These are phyloP conservation scores for Vombatus ursinus DNA, from an alignment of 2,113 vertebrate species.

Conservation along the genomic window DNA sequence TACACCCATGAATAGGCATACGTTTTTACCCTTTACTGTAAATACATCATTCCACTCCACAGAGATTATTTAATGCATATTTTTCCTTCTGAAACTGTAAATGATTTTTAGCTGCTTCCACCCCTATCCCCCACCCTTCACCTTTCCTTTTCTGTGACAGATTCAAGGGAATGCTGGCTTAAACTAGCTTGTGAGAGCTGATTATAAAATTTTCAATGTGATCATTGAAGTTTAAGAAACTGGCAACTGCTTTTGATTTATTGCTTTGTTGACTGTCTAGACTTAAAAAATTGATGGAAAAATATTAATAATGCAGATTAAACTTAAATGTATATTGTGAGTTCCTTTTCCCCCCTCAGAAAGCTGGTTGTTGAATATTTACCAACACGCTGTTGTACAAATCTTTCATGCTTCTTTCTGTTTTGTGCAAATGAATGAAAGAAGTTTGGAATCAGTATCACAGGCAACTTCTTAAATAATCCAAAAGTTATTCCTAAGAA, in stretches of 20 bases:
- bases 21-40: not conserved
- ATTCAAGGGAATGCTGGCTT: not conserved
- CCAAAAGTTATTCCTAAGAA: conserved; percentile 6
- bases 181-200: not conserved
- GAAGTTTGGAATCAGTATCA: conserved; percentile 29
- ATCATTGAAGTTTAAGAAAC: not conserved
- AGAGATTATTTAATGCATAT: not conserved
- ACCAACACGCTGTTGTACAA: not conserved
- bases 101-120: not conserved
- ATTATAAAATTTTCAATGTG: not conserved
- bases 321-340: not conserved
- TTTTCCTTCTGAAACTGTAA: conserved; percentile 31
- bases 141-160: not conserved
- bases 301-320: not conserved
- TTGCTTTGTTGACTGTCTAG: not conserved
- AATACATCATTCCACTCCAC: not conserved
- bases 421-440: not conserved
- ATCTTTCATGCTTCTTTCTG: conserved; percentile 38
- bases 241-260: not conserved
- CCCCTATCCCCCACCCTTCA: no score
- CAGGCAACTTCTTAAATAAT: not conserved
- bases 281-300: not conserved
- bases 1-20: not conserved
- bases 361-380: not conserved
- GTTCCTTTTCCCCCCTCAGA: not conserved